Base-by-base conservation (phyloP, 1,140 invertebrate species). In the Cherax destructor region DNA sequence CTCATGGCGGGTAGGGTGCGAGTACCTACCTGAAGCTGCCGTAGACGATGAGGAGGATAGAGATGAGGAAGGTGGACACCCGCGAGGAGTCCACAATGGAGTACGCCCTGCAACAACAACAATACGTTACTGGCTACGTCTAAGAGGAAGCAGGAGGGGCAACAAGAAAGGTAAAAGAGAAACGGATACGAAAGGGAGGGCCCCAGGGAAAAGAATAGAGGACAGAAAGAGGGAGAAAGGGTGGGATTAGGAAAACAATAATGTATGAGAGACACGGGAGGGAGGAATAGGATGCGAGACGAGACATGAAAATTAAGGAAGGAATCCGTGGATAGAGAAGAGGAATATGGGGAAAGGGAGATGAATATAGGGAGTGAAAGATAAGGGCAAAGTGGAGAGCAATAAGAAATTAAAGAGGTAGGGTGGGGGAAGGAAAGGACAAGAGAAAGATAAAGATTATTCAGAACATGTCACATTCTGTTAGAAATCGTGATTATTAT, bases 41-140 rank as follows among this genome's bases (percentile, higher is more conserved):
- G 95, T 99, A 99, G 13, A 99, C 98, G 93, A 99, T 99, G 76
- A 99, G 96, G 93, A 99, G 96, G 95, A 99, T 99, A 88, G 98
- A 99, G 95, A 99, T 99, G 92, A 99, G 96, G 95, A 99, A 99
- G 93, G 98, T 99, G 78, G 98, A 99, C 78, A 99, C 97, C 93
- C 98, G 96, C 88, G 98, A 98, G 74, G 98, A 99, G 95, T 99
- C 98, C 97, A 99, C 98, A 94, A 99, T 97, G 94, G 98, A 97
- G 94, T 98, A 98, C 80, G 97, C 98, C 98, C 98, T 96, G 93
- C 50, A 95, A 94, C 18, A 69, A 83, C 6, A 65, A 77, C 47
- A 77, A 56, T 21, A 76, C 13, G 21, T 61, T 21, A 72, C 21
- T 88, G 41, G 5, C n/a, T 16, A 18, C 47, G 56, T 47, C 30